These are phyloP conservation scores for Chrysaora quinquecirrha DNA, from an alignment of 30 jellyfish, hydroid and myxozoan species.

Conservation along the genomic window DNA sequence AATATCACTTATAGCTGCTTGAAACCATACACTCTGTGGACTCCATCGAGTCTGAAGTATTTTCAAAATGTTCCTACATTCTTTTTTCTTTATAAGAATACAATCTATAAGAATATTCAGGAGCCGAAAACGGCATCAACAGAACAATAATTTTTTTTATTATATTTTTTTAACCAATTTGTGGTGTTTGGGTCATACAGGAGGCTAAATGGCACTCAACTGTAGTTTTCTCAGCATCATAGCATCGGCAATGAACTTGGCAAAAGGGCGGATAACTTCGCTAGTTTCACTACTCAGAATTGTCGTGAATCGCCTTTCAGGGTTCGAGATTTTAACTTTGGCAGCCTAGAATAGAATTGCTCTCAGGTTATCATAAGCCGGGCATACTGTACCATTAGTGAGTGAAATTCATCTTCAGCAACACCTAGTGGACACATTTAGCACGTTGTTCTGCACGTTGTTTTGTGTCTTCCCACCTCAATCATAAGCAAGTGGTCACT, in stretches of 20 bases:
- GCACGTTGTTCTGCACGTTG: too few relatives aligned
- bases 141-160: too few relatives aligned
- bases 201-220: background rate
- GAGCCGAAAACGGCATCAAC: background rate
- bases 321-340: background rate
- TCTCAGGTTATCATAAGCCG: background rate
- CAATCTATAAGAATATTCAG: too few relatives aligned
- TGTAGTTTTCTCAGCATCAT: background rate
- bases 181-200: background rate
- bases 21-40: too few relatives aligned
- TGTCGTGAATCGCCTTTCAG: background rate
- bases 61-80: too few relatives aligned
- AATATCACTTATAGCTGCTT: too few relatives aligned
- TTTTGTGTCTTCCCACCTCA: background rate
- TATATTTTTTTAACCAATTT: too few relatives aligned
- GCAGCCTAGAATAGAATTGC: background rate
- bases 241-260: background rate
- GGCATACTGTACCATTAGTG: background rate
- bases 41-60: too few relatives aligned
- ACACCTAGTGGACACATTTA: background rate
- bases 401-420: background rate
- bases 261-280: background rate
- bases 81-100: too few relatives aligned
- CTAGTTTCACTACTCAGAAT: background rate
- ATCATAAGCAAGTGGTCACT: background rate